Percentiles rank a stretch among this genome's conserved stretches.
Conservation (phyloP, 2,797 vertebrate genomes). For the Falco biarmicus region DNA sequence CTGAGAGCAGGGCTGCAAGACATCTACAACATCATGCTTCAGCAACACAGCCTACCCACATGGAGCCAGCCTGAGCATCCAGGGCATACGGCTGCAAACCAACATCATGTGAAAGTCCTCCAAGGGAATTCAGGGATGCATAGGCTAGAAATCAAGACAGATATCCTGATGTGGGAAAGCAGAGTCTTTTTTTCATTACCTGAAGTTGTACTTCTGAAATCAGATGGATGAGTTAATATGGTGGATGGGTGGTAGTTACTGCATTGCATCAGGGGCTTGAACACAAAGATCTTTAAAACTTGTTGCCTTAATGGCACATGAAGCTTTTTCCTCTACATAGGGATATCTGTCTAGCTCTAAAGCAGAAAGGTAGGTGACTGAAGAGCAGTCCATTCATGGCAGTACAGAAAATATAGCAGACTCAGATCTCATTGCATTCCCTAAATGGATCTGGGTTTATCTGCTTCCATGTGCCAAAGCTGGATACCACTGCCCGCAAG, state of each 20-base stretch:
- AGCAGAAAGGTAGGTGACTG: neutral
- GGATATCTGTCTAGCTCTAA: neutral
- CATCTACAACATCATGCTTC: neutral
- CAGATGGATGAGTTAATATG: neutral
- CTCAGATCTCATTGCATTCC: neutral
- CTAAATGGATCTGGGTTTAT: neutral
- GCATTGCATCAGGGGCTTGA: neutral
- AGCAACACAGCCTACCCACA: neutral
- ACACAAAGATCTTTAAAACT: neutral
- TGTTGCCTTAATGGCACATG: neutral
- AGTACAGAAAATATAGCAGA: neutral
- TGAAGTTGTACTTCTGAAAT: neutral
- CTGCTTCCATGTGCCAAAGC: neutral
- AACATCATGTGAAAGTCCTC: neutral
- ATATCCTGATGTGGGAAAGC: neutral
- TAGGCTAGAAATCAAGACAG: neutral
- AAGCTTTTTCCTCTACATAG: neutral
- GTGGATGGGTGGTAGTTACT: neutral
- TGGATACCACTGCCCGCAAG: neutral
- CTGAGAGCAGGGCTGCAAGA: neutral
- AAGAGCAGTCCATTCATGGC: neutral
- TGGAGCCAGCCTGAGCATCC: neutral
- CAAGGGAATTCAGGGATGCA: neutral
- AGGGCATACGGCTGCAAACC: neutral
- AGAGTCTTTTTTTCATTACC: neutral